Evolutionary conservation across 2,888 invertebrate species (phyloP), one percentile per base, ranked within the genome.

Genomic region (Capitulum mitella): DNA sequence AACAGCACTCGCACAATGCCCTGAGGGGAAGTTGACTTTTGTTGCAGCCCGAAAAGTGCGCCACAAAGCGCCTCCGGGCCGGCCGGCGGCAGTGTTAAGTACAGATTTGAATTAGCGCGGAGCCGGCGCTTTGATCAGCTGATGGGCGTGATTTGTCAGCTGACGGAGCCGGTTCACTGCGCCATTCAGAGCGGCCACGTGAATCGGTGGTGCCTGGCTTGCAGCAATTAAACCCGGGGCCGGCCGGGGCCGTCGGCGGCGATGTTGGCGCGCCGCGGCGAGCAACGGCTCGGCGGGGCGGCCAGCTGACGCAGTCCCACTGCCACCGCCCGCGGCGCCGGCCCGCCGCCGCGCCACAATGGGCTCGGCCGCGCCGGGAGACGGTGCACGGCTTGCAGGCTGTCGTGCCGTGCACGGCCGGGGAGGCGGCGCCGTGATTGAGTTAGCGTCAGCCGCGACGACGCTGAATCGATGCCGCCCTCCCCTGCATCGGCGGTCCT

Each of bases 21-120:
- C 70, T 70, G 70, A 70, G 70, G 70, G 70, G 70, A 70, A n/a
- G 37, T 40, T 70, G 70, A 70, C 70, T 70, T 70, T 70, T 70
- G 70, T 70, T 70, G 70, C 70, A 70, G 70, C 70, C 37, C 40
- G 70, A 70, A 70, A 70, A 70, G 40, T 70, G 26, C 14, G 22
- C 37, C 22, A 70, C 37, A 70, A 70, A 70, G 37, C 5, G 51
- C 64, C 26, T 34, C 26, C 64, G 37, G 70, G 40, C 40, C 37
- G 70, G 8, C 70, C 10, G 37, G 37, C 40, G 70, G 8, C 26
- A 10, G 37, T 40, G 70, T 70, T 70, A 37, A 40, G 37, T 37
- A 40, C 70, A 37, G 64, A 64, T 64, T 64, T 34, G 34, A 64
- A 64, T 64, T 34, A 37, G 70, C 70, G 40, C 26, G 19, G 70